Conservation (phyloP, 2,797 vertebrate genomes). For the Cyprinodon diabolis region DNA sequence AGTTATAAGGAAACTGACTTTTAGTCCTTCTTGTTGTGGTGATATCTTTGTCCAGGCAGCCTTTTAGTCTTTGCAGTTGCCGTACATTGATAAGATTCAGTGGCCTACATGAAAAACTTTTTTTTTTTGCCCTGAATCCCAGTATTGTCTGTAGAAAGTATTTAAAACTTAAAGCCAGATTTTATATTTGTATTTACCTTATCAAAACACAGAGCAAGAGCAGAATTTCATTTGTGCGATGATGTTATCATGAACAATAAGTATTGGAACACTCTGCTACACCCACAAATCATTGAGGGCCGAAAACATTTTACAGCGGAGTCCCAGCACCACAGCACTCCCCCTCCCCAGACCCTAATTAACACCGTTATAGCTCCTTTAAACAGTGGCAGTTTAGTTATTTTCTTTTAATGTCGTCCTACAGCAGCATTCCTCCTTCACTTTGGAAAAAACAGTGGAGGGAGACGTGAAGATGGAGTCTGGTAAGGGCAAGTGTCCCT, state of each 20-base stretch:
- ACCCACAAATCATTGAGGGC: neutral
- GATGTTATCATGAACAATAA: no score
- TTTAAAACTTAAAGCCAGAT: no score
- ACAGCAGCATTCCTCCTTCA: conserved; percentile 82
- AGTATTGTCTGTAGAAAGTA: neutral
- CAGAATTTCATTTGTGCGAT: no score
- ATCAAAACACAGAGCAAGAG: no score
- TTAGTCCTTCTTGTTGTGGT: no score
- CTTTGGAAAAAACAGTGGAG: conserved; percentile 75
- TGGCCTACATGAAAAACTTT: no score
- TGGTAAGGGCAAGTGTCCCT: conserved; percentile 90
- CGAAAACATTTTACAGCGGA: neutral
- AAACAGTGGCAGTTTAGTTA: neutral
- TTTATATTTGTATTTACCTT: no score
- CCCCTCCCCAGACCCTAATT: neutral
- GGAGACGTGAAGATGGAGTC: conserved; percentile 81
- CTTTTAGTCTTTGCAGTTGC: no score
- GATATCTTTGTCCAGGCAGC: no score
- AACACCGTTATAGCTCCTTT: neutral
- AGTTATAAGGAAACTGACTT: no score
- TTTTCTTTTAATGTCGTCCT: conserved; percentile 30
- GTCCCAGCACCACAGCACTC: neutral
- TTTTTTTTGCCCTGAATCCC: no score
- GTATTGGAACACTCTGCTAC: no score
- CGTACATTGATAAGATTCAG: neutral